Evolutionary conservation across 2,797 vertebrate genomes (phyloP).

Genomic region (Eulemur coronatus): DNA sequence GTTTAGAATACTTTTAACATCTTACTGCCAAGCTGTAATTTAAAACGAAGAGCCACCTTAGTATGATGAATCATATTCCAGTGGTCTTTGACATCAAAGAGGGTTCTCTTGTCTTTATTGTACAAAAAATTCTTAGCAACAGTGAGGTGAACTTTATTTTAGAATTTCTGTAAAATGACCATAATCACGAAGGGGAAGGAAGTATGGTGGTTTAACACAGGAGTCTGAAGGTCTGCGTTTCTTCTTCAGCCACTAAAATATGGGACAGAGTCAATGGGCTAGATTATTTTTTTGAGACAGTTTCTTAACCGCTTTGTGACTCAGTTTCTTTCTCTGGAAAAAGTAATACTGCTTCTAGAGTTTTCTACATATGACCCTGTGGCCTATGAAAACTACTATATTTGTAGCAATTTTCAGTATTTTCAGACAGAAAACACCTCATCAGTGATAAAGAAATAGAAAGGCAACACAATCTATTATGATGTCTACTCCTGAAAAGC

Average conservation of each 20-base stretch:
- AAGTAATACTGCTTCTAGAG: background rate
- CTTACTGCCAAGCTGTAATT: background rate
- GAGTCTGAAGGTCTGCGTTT: background rate
- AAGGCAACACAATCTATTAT: background rate
- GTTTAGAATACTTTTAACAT: background rate
- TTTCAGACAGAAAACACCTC: background rate
- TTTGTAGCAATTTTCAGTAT: background rate
- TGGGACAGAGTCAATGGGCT: background rate
- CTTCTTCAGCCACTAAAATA: slow-evolving; percentile 19
- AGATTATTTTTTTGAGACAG: background rate
- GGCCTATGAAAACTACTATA: background rate
- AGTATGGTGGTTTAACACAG: slow-evolving; percentile 4
- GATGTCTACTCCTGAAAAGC: slow-evolving; percentile 15
- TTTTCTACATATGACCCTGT: background rate
- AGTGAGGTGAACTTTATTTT: slow-evolving; percentile 22
- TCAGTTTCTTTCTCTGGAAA: slow-evolving; percentile 54
- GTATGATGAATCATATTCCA: background rate
- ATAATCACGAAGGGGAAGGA: background rate
- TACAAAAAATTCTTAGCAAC: slow-evolving; percentile 8
- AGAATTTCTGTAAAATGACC: background rate
- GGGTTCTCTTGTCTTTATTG: background rate
- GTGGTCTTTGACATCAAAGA: background rate
- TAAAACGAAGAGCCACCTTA: slow-evolving; percentile 10
- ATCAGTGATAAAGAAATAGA: slow-evolving; percentile 21
- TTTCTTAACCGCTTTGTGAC: background rate